phyloP scores from a whole-genome alignment of 1,140 invertebrate species.

The Apocrypta bakeri region DNA sequence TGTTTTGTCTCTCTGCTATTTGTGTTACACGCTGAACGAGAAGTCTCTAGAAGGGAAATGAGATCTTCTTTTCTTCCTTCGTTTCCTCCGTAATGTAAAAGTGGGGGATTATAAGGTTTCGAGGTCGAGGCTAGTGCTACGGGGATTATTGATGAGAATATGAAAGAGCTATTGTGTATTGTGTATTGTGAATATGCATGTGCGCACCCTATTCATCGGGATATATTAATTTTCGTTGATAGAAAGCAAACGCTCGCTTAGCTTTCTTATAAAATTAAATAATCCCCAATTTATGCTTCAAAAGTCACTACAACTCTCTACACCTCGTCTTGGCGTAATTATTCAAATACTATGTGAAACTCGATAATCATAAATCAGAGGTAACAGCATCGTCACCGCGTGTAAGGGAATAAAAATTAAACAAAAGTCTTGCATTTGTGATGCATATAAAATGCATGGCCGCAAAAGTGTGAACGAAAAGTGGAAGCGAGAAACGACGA shows the following conservation, averaged over 20 bases:
- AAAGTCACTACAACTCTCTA: no score
- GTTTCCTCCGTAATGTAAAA: no score
- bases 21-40: not conserved
- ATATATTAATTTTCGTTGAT: not conserved
- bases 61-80: no score
- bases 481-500: conserved; percentile 52
- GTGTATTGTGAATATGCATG: not conserved
- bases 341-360: no score
- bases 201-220: no score
- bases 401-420: conserved; percentile 12
- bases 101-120: not conserved
- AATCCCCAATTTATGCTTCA: no score
- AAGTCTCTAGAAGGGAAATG: no score
- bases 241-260: no score
- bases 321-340: no score
- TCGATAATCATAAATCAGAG: not conserved
- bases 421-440: not conserved
- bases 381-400: not conserved
- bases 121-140: not conserved
- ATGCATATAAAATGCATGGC: not conserved
- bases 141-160: not conserved
- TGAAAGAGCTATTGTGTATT: not conserved
- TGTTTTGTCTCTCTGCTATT: not conserved
- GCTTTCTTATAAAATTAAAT: no score
- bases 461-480: conserved; percentile 31